Percentiles rank a stretch among this genome's conserved stretches.
These are phyloP conservation scores for Andricus grossulariae DNA, from an alignment of 1,140 invertebrate genomes.

Conservation along the genomic window DNA sequence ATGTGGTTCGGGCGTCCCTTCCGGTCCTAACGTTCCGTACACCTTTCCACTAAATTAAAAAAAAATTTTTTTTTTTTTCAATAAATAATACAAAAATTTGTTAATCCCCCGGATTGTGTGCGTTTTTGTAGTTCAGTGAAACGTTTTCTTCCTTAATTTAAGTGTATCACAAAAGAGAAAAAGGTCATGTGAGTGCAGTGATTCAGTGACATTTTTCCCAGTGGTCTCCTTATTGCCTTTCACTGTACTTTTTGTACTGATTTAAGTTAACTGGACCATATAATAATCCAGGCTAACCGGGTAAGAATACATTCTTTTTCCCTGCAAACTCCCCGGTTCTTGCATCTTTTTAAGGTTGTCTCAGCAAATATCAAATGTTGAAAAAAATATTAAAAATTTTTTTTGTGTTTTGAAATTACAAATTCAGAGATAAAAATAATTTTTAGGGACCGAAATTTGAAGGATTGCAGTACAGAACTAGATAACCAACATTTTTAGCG, in stretches of 20 bases:
- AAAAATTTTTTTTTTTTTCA: neutral
- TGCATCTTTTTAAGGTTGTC: neutral
- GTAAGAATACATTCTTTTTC: conserved; percentile 8
- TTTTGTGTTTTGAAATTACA: neutral
- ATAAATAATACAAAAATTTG: neutral
- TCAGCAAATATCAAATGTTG: too few species aligned
- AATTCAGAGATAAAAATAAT: too few species aligned
- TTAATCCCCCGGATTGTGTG: neutral
- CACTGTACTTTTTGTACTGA: conserved; percentile 2
- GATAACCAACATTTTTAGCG: too few species aligned
- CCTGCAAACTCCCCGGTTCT: neutral
- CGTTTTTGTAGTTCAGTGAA: neutral
- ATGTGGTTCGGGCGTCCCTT: conserved; percentile 55
- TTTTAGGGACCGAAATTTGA: too few species aligned
- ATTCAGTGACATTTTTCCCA: conserved; percentile 24
- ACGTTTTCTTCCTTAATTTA: neutral
- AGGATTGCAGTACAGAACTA: too few species aligned
- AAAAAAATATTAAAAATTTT: neutral
- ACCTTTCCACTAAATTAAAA: neutral
- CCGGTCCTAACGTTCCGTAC: conserved; percentile 7
- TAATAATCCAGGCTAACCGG: neutral
- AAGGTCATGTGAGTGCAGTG: neutral
- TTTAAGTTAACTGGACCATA: conserved; percentile 15
- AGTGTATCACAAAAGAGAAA: neutral
- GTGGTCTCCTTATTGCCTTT: conserved; percentile 24